Conservation (phyloP, 2,797 vertebrate species). For the Myotis pilosus region DNA sequence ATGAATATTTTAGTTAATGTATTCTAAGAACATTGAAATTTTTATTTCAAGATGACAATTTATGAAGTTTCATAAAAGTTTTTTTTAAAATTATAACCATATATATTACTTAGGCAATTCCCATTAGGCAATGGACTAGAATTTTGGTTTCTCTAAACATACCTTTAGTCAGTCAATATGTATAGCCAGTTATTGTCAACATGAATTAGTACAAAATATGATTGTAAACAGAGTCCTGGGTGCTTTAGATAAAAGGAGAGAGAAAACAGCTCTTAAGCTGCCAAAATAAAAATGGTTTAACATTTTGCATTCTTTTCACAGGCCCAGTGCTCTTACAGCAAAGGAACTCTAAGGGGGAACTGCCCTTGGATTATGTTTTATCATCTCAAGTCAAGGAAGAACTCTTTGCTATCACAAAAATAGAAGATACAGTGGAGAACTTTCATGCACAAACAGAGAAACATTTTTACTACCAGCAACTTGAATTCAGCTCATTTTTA, state of each 20-base stretch:
- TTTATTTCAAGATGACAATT: constrained; percentile 27
- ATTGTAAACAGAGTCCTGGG: constrained; percentile 74
- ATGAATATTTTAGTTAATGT: background rate
- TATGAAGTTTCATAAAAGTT: constrained; percentile 14
- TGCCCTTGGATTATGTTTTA: constrained; percentile 88
- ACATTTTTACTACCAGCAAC: constrained; percentile 77
- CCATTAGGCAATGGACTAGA: constrained; percentile 71
- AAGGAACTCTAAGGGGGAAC: constrained; percentile 82
- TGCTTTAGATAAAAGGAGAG: constrained; percentile 33
- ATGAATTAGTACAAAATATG: constrained; percentile 74
- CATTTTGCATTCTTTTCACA: constrained; percentile 80
- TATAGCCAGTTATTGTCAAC: constrained; percentile 79
- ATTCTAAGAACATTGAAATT: constrained; percentile 26
- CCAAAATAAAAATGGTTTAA: constrained; percentile 57
- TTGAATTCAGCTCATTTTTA: constrained; percentile 82
- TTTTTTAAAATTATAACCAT: background rate
- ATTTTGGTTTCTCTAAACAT: constrained; percentile 60
- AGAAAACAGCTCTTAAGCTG: constrained; percentile 70
- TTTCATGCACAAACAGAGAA: constrained; percentile 73
- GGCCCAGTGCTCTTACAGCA: constrained; percentile 90
- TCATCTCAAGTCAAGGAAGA: constrained; percentile 84
- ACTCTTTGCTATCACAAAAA: constrained; percentile 85
- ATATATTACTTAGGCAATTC: constrained; percentile 43
- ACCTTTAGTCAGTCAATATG: constrained; percentile 69
- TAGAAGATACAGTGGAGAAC: constrained; percentile 78